Conservation (phyloP, 2,113 vertebrate species). For the Bolborhynchus lineola region DNA sequence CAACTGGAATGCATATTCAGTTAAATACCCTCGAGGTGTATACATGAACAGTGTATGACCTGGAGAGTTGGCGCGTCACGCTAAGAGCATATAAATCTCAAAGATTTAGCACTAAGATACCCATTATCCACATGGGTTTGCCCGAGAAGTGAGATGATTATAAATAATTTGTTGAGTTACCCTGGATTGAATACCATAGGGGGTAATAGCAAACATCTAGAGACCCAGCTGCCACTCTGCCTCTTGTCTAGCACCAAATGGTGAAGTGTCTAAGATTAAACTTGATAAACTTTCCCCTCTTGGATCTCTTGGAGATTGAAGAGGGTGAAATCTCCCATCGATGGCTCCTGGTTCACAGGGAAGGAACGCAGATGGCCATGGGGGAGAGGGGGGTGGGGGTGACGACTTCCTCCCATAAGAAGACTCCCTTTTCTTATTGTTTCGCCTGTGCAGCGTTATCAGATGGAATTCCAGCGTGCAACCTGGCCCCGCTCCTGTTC, state of each 20-base stretch:
- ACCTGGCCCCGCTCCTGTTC: neutral
- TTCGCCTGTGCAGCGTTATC: neutral
- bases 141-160: neutral
- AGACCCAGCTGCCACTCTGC: conserved; percentile 9
- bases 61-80: neutral
- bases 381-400: neutral
- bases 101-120: neutral
- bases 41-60: neutral
- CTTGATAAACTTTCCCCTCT: conserved; percentile 24
- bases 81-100: conserved; percentile 41
- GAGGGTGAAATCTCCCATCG: neutral
- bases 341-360: neutral
- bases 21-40: neutral
- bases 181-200: neutral
- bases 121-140: neutral
- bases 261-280: conserved; percentile 34
- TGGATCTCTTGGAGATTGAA: neutral
- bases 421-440: neutral
- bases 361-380: neutral
- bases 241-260: neutral
- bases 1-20: neutral
- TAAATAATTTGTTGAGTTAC: neutral
- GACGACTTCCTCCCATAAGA: neutral
- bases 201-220: neutral
- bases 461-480: neutral